phyloP scores from a whole-genome alignment of 2,888 invertebrate genomes.

The Drosophila mayaguana region DNA sequence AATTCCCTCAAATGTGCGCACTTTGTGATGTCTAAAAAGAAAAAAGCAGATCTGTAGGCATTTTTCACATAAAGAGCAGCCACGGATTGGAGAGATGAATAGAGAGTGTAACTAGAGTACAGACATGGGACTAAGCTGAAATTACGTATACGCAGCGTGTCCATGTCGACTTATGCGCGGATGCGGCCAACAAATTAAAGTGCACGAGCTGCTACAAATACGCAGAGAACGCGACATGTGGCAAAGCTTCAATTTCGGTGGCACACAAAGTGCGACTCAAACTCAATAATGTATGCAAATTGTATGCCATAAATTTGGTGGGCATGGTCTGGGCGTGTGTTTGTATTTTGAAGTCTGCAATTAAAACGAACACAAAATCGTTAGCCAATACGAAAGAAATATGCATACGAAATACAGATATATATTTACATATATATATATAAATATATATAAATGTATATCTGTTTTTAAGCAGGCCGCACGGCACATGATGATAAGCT shows the following conservation, averaged over 20 bases:
- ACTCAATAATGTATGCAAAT: constrained; percentile 53
- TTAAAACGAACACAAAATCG: constrained; percentile 60
- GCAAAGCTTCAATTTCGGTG: constrained; percentile 26
- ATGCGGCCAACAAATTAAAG: constrained; percentile 55
- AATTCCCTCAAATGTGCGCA: constrained; percentile 7
- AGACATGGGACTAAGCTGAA: constrained; percentile 28
- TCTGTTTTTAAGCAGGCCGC: constrained; percentile 3
- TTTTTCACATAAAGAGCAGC: constrained; percentile 39
- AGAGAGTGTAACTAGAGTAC: neutral
- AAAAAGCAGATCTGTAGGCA: constrained; percentile 27
- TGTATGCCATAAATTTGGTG: constrained; percentile 28
- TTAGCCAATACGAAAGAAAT: constrained; percentile 36
- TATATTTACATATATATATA: constrained; percentile 14
- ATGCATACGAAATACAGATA: constrained; percentile 15
- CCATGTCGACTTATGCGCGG: constrained; percentile 13
- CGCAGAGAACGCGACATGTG: constrained; percentile 3
- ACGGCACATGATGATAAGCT: constrained; percentile 46
- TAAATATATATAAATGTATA: constrained; percentile 5
- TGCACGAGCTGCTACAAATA: constrained; percentile 31
- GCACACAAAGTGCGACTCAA: constrained; percentile 27
- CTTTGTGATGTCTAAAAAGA: constrained; percentile 20
- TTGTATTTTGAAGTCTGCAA: constrained; percentile 41
- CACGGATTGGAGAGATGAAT: constrained; percentile 9
- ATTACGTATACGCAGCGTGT: constrained; percentile 32
- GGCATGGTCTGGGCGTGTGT: neutral